Evolutionary conservation across 1,140 invertebrate genomes (phyloP).

Genomic region (Aplysia californica): DNA sequence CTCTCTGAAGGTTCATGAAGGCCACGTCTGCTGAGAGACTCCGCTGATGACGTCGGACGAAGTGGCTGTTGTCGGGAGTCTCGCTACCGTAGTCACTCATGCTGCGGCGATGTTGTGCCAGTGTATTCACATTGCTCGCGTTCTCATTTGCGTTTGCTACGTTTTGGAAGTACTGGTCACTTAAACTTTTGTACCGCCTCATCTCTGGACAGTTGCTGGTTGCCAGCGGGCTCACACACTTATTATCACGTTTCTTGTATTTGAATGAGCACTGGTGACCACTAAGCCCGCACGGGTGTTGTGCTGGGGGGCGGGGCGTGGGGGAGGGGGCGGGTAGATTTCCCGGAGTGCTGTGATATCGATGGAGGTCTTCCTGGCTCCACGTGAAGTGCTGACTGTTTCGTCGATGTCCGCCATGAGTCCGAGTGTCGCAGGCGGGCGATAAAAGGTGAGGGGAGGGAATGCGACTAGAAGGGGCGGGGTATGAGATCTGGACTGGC

Average conservation of each 20-base stretch:
- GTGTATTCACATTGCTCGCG: too few relatives aligned
- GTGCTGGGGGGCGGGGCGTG: too few relatives aligned
- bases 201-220: too few relatives aligned
- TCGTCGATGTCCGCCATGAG: not conserved
- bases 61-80: too few relatives aligned
- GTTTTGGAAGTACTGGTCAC: too few relatives aligned
- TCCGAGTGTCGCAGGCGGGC: not conserved
- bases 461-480: not conserved
- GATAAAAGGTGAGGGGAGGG: slow-evolving; percentile 11
- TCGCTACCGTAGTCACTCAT: slow-evolving; percentile 7
- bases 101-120: not conserved
- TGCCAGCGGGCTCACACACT: too few relatives aligned
- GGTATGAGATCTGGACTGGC: not conserved
- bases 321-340: too few relatives aligned
- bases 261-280: slow-evolving; percentile 10
- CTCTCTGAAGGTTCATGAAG: not conserved
- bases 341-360: not conserved
- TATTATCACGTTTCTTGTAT: not conserved
- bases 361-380: not conserved
- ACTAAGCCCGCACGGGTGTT: too few relatives aligned
- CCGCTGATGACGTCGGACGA: not conserved
- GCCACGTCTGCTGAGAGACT: slow-evolving; percentile 12
- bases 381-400: not conserved
- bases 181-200: too few relatives aligned
- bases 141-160: too few relatives aligned